A percentile compares a stretch with the other conserved stretches of the same genome.
phyloP scores from a whole-genome alignment of 1,140 invertebrate genomes.

The Drosophila sechellia region DNA sequence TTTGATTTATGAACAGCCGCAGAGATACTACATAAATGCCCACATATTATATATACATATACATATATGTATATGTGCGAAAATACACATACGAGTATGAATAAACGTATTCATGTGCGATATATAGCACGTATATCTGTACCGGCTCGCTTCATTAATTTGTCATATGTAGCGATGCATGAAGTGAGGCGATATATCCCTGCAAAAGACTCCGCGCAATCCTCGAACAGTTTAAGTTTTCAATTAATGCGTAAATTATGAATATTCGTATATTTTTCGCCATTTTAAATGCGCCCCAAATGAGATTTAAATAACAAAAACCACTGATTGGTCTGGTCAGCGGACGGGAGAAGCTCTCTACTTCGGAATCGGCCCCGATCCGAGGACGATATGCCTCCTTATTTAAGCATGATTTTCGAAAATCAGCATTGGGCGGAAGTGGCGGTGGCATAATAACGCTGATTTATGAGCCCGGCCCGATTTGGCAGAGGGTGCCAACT shows the following conservation, averaged over 20 bases:
- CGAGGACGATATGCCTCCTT: constrained; percentile 1
- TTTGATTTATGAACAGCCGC: constrained; percentile 68
- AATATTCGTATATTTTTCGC: constrained; percentile 26
- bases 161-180: constrained; percentile 75
- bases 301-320: constrained; percentile 70
- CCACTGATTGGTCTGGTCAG: constrained; percentile 34
- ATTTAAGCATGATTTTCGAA: constrained; percentile 28
- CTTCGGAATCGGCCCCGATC: background rate
- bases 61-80: background rate
- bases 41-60: constrained; percentile 5
- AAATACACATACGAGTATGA: too few relatives aligned
- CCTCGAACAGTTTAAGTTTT: constrained; percentile 55
- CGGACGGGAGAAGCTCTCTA: background rate
- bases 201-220: constrained; percentile 32
- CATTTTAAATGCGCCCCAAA: constrained; percentile 50
- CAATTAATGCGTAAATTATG: constrained; percentile 73
- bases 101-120: background rate
- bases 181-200: constrained; percentile 51
- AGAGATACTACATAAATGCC: constrained; percentile 23
- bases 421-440: constrained; percentile 17
- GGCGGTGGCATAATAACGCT: background rate
- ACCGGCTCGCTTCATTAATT: constrained; percentile 69
- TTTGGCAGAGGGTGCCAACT: background rate
- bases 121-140: constrained; percentile 12
- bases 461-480: constrained; percentile 34